phyloP scores from a whole-genome alignment of 1,140 invertebrate species.

The Leptinotarsa undecemlineata region DNA sequence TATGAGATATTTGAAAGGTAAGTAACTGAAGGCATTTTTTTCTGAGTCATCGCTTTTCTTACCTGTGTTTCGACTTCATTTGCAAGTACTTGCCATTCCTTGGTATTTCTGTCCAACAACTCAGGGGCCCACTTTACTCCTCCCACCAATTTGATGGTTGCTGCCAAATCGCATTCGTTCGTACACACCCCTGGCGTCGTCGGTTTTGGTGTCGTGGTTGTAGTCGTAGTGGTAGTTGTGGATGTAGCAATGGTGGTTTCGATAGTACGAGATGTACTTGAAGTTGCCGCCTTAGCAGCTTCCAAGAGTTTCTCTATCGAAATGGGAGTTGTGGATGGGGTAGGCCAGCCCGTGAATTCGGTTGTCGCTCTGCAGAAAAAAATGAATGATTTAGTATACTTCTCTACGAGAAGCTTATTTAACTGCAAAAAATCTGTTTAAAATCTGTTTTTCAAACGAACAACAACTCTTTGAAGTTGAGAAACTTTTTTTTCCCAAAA shows the following conservation, averaged over 20 bases:
- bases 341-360: constrained; percentile 87
- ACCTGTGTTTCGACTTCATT: constrained; percentile 79
- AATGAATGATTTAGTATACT: not conserved
- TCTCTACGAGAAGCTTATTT: too few relatives aligned
- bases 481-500: too few relatives aligned
- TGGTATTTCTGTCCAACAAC: constrained; percentile 80
- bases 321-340: constrained; percentile 79
- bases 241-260: constrained; percentile 64
- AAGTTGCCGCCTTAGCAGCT: constrained; percentile 68
- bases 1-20: too few relatives aligned
- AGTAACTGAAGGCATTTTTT: too few relatives aligned
- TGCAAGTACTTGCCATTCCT: constrained; percentile 81
- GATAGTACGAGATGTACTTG: constrained; percentile 56
- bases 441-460: too few relatives aligned
- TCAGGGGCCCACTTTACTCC: constrained; percentile 83
- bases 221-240: constrained; percentile 76
- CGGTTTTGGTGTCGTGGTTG: constrained; percentile 71
- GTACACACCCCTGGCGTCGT: constrained; percentile 81
- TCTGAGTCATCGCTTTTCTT: constrained; percentile 20
- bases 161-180: constrained; percentile 79
- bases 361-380: constrained; percentile 72
- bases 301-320: constrained; percentile 80
- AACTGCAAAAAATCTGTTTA: too few relatives aligned
- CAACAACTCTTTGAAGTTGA: too few relatives aligned
- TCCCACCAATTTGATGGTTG: constrained; percentile 80